Evolutionary conservation across 2,797 vertebrate genomes (phyloP).

Genomic region (Acrossocheilus fasciatus): DNA sequence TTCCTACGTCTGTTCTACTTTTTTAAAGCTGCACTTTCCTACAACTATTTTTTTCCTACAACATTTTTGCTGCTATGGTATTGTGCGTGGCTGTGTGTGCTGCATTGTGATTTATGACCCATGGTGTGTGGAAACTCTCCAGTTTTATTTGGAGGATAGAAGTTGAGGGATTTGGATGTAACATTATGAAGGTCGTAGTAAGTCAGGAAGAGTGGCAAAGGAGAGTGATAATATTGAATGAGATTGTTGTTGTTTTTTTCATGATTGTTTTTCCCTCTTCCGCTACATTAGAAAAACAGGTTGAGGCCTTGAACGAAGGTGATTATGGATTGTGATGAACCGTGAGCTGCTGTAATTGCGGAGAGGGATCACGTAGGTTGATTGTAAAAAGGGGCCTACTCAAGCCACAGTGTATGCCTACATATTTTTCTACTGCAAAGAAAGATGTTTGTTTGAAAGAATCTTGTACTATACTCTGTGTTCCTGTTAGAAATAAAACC

Average conservation of each 20-base stretch:
- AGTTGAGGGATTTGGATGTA: slow-evolving; percentile 46
- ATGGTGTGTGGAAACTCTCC: slow-evolving; percentile 34
- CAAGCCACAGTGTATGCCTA: slow-evolving; percentile 42
- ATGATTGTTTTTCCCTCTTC: slow-evolving; percentile 25
- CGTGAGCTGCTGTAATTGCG: slow-evolving; percentile 45
- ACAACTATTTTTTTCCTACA: slow-evolving; percentile 12
- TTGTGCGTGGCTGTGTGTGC: slow-evolving; percentile 38
- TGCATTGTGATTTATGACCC: slow-evolving; percentile 43
- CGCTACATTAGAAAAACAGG: slow-evolving; percentile 10
- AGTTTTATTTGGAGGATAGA: slow-evolving; percentile 31
- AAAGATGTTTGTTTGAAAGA: slow-evolving; percentile 52
- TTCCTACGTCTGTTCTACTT: slow-evolving; percentile 41
- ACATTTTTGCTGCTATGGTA: slow-evolving; percentile 58
- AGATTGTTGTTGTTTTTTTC: slow-evolving; percentile 43
- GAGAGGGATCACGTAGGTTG: slow-evolving; percentile 49
- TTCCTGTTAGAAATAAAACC: slow-evolving; percentile 65
- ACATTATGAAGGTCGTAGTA: slow-evolving; percentile 35
- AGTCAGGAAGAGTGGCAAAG: slow-evolving; percentile 32
- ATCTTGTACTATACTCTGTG: slow-evolving; percentile 53
- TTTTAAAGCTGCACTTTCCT: slow-evolving; percentile 43
- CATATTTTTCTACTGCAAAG: slow-evolving; percentile 62
- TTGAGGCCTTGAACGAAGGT: slow-evolving; percentile 22
- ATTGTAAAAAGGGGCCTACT: slow-evolving; percentile 50
- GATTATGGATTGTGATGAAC: slow-evolving; percentile 29
- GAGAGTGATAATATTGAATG: background rate